phyloP scores from a whole-genome alignment of 2,888 invertebrate species.

The Synergus gifuensis region DNA sequence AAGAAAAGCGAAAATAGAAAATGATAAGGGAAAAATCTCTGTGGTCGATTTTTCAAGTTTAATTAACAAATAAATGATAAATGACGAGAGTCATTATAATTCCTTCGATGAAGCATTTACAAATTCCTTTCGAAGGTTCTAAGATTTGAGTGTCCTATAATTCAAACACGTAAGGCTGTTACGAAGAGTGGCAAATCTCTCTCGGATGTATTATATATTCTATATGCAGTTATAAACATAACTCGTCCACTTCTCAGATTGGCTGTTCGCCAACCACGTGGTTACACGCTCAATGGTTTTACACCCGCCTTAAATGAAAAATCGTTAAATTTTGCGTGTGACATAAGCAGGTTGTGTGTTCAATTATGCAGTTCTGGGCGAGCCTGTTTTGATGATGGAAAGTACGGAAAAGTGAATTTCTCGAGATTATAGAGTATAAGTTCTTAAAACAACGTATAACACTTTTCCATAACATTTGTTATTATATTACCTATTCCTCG shows the following conservation, averaged over 20 bases:
- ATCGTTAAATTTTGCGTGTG: conserved; percentile 40
- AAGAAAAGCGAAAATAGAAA: not conserved
- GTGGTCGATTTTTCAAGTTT: not conserved
- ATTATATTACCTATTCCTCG: not conserved
- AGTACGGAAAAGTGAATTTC: not conserved
- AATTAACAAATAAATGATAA: not conserved
- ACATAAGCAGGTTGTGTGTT: conserved; percentile 13
- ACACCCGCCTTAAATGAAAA: conserved; percentile 44
- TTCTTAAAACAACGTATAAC: not conserved
- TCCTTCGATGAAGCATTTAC: not conserved
- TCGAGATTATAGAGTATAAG: not conserved
- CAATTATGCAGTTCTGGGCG: conserved; percentile 3
- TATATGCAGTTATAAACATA: conserved; percentile 63
- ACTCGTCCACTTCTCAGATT: conserved; percentile 55
- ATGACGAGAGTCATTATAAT: not conserved
- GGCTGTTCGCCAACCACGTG: conserved; percentile 72
- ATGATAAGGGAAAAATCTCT: not conserved
- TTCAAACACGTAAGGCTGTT: conserved; percentile 29
- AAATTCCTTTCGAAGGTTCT: not conserved
- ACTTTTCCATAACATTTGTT: not conserved
- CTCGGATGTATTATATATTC: conserved; percentile 19
- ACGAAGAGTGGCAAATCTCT: conserved; percentile 43
- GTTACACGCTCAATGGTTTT: conserved; percentile 62
- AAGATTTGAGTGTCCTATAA: conserved; percentile 20
- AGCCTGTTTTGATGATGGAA: not conserved